Evolutionary conservation across 1,140 invertebrate genomes (phyloP).

Genomic region (Gonioctena quinquepunctata): DNA sequence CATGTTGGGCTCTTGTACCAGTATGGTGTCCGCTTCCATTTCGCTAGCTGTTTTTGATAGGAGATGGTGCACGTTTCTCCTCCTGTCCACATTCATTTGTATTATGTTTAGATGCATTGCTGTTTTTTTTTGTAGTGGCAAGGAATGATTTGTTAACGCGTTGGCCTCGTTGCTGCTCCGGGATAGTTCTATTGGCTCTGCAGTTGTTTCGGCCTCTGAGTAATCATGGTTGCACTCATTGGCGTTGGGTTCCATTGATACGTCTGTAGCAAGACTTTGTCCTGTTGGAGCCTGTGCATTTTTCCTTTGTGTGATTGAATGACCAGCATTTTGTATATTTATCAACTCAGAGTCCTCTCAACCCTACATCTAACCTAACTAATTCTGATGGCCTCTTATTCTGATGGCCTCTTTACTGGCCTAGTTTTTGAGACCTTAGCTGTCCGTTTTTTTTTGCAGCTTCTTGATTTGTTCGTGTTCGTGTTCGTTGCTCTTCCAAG

Average conservation of each 20-base stretch:
- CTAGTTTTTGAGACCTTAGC: not conserved
- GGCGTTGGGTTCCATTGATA: not conserved
- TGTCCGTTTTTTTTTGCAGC: not conserved
- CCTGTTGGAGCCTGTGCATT: conserved; percentile 21
- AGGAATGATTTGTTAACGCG: not conserved
- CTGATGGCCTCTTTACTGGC: not conserved
- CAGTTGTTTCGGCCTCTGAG: not conserved
- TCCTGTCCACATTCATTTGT: conserved; percentile 14
- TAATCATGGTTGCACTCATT: not conserved
- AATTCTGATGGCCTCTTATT: not conserved
- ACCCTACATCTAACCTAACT: conserved; percentile 9
- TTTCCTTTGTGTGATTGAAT: not conserved
- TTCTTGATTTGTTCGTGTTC: too few species aligned
- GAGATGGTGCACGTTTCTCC: not conserved
- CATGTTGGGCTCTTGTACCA: not conserved
- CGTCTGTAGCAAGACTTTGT: not conserved
- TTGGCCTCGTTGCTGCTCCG: not conserved
- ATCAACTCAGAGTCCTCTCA: not conserved
- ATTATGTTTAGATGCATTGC: not conserved
- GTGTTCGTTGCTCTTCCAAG: too few species aligned
- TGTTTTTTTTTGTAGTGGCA: too few species aligned
- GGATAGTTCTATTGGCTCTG: not conserved
- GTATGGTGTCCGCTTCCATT: not conserved
- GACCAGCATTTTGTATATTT: conserved; percentile 2
- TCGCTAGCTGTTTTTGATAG: not conserved